Evolutionary conservation across 2,888 invertebrate genomes (phyloP).

Genomic region (Eupelmus urozonus): DNA sequence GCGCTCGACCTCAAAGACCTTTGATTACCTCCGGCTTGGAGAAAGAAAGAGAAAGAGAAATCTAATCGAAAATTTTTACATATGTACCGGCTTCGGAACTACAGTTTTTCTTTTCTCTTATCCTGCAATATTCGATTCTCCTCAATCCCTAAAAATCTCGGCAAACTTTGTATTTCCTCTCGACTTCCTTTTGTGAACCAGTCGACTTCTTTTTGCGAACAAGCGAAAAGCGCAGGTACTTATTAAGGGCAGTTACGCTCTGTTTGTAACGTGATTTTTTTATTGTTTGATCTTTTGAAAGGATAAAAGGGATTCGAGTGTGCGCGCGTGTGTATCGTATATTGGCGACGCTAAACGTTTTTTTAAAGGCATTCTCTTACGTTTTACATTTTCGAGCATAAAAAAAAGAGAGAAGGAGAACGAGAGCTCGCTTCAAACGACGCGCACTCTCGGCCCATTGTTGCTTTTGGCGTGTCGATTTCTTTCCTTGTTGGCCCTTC

Average conservation of each 20-base stretch:
- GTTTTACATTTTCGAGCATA: background rate
- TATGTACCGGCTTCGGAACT: too few relatives aligned
- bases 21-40: too few relatives aligned
- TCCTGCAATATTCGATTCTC: too few relatives aligned
- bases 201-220: background rate
- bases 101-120: too few relatives aligned
- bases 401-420: background rate
- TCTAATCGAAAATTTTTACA: slow-evolving; percentile 32
- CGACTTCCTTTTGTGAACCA: background rate
- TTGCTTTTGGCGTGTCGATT: slow-evolving; percentile 5
- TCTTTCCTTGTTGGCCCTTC: background rate
- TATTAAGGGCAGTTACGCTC: slow-evolving; percentile 24
- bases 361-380: background rate
- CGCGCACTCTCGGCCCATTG: slow-evolving; percentile 5
- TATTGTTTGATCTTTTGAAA: slow-evolving; percentile 38
- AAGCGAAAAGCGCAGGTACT: slow-evolving; percentile 11
- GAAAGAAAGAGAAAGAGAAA: too few relatives aligned
- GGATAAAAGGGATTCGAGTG: slow-evolving; percentile 28
- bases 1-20: too few relatives aligned
- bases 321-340: background rate
- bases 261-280: background rate
- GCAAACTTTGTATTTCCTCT: too few relatives aligned
- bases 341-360: background rate
- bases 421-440: background rate
- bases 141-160: too few relatives aligned